These are phyloP conservation scores for Tapirus terrestris DNA, from an alignment of 2,113 vertebrate species.

Conservation along the genomic window DNA sequence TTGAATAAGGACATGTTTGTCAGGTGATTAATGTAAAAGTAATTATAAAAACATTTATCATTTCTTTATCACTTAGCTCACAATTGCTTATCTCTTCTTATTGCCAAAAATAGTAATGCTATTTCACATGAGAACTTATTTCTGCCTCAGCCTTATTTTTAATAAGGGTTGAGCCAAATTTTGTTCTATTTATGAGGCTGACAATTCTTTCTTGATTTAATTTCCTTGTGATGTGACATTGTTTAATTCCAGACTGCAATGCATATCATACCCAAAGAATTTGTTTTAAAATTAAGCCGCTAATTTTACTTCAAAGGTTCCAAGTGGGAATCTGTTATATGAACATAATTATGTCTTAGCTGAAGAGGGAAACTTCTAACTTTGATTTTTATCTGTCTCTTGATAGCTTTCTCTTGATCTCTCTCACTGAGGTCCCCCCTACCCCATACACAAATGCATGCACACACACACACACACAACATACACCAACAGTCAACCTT, in stretches of 20 bases:
- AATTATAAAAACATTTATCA: not conserved
- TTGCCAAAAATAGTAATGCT: not conserved
- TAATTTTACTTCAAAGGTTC: not conserved
- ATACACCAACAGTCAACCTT: not conserved
- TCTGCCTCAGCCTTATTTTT: not conserved
- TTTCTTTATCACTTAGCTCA: not conserved
- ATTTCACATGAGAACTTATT: not conserved
- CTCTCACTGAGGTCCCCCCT: not conserved
- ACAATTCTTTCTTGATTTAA: not conserved
- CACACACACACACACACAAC: rapidly evolving
- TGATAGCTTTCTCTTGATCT: not conserved
- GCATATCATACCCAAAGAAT: not conserved
- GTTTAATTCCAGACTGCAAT: not conserved
- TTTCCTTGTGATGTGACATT: not conserved
- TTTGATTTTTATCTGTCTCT: not conserved
- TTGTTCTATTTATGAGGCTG: not conserved
- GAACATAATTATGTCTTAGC: not conserved
- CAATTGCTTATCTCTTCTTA: not conserved
- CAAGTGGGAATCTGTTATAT: not conserved
- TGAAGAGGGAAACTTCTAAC: not conserved
- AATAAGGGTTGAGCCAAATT: not conserved
- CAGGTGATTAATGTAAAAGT: not conserved
- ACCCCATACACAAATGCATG: rapidly evolving
- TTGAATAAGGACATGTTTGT: not conserved
- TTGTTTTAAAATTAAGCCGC: not conserved